Evolutionary conservation across 2,888 invertebrate species (phyloP).

Genomic region (Frankliniella fusca): DNA sequence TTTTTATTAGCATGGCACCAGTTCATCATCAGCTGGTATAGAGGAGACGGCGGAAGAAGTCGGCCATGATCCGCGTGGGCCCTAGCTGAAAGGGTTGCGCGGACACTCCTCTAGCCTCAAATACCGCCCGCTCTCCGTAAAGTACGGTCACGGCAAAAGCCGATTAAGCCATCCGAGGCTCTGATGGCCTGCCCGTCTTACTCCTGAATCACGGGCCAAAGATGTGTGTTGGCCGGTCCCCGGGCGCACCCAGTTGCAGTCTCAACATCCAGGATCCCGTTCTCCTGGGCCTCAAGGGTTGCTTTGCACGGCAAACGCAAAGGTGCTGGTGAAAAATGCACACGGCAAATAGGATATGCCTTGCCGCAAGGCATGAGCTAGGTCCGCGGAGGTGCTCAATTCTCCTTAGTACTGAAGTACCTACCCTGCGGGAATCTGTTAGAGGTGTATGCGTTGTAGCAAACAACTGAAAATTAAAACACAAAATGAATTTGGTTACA

Average conservation of each 20-base stretch:
- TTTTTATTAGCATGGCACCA: not conserved
- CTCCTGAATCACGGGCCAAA: not conserved
- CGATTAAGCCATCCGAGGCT: not conserved
- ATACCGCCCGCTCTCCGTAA: not conserved
- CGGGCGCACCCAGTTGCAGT: too few relatives aligned
- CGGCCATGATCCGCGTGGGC: not conserved
- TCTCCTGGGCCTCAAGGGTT: not conserved
- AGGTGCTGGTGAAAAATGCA: not conserved
- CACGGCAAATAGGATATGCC: not conserved
- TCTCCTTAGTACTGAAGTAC: not conserved
- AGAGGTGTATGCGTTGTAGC: too few relatives aligned
- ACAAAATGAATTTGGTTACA: too few relatives aligned
- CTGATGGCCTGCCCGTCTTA: not conserved
- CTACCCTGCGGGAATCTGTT: not conserved
- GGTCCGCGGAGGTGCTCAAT: not conserved
- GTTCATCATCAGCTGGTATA: not conserved
- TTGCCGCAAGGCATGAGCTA: not conserved
- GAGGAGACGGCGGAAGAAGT: not conserved
- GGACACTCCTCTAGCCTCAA: not conserved
- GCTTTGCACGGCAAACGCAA: not conserved
- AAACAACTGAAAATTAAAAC: too few relatives aligned
- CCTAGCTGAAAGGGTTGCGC: not conserved
- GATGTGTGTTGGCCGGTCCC: not conserved
- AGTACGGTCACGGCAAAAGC: not conserved
- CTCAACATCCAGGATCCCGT: not conserved